Conservation (phyloP, 2,888 invertebrate genomes). For the Itoplectis maculator region DNA sequence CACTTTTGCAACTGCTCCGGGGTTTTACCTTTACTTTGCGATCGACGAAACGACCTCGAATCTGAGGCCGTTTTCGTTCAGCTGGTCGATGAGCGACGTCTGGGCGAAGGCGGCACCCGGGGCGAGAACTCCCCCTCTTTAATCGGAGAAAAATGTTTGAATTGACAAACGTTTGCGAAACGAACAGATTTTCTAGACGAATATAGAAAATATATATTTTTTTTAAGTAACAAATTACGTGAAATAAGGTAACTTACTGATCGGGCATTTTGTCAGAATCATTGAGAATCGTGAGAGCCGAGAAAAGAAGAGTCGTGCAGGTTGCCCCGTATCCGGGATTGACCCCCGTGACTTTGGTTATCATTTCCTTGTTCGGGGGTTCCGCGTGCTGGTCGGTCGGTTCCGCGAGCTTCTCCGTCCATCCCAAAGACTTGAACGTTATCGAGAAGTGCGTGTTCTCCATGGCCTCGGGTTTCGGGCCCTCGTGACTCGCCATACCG, state of each 20-base stretch:
- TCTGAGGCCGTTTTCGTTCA: constrained; percentile 90
- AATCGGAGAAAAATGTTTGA: constrained; percentile 53
- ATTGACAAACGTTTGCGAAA: constrained; percentile 18
- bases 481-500: constrained; percentile 89
- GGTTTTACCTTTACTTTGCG: constrained; percentile 70
- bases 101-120: constrained; percentile 94
- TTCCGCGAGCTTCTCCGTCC: constrained; percentile 88
- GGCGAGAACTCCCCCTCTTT: constrained; percentile 94
- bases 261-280: constrained; percentile 92
- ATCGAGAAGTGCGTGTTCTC: constrained; percentile 88
- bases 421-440: constrained; percentile 92
- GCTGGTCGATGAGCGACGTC: constrained; percentile 91
- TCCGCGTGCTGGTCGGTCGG: constrained; percentile 86
- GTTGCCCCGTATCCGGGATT: constrained; percentile 95
- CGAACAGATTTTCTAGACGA: constrained; percentile 10
- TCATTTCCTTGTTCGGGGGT: constrained; percentile 88
- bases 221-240: no score
- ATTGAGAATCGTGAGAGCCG: constrained; percentile 91
- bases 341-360: constrained; percentile 88
- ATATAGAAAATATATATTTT: no score
- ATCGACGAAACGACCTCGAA: constrained; percentile 87
- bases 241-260: constrained; percentile 85
- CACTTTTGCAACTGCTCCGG: constrained; percentile 21
- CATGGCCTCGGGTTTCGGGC: constrained; percentile 87
- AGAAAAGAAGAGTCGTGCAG: constrained; percentile 89